These are phyloP conservation scores for Turdus rufiventris DNA, from an alignment of 2,113 vertebrate species.

Conservation along the genomic window DNA sequence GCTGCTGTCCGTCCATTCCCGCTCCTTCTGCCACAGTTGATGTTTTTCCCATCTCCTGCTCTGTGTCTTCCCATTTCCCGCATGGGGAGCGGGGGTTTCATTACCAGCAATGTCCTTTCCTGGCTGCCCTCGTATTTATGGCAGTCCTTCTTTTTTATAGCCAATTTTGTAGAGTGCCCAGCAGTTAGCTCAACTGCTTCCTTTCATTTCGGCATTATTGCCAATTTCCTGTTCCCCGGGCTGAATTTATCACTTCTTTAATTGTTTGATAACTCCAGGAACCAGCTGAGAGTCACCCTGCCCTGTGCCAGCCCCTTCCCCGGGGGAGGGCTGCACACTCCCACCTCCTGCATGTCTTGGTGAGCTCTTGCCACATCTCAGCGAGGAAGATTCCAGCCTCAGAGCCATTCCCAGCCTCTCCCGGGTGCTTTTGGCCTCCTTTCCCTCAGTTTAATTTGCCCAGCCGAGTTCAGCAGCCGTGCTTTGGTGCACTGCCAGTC, in stretches of 20 bases:
- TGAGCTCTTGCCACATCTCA: neutral
- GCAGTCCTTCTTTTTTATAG: slow-evolving; percentile 53
- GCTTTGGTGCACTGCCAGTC: neutral
- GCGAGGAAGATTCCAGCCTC: neutral
- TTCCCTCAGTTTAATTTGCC: neutral
- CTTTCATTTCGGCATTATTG: slow-evolving; percentile 45
- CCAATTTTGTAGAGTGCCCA: slow-evolving; percentile 62
- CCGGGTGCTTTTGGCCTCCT: neutral
- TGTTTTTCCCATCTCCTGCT: neutral
- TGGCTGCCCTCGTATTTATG: slow-evolving; percentile 38
- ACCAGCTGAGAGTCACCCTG: neutral
- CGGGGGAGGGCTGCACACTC: neutral
- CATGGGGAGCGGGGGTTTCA: slow-evolving; percentile 12
- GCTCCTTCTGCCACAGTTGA: neutral
- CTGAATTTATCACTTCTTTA: slow-evolving; percentile 58
- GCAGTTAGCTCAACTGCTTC: slow-evolving; percentile 54
- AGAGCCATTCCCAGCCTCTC: neutral
- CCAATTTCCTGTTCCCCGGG: slow-evolving; percentile 54
- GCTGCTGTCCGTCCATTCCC: neutral
- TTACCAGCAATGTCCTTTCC: slow-evolving; percentile 49
- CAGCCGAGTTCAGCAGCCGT: neutral
- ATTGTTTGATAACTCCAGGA: slow-evolving; percentile 51
- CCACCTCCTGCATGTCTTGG: neutral
- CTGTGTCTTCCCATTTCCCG: neutral
- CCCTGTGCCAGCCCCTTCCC: neutral